Base-by-base conservation (phyloP, 2,888 invertebrate genomes). In the Anthophora plumipes region DNA sequence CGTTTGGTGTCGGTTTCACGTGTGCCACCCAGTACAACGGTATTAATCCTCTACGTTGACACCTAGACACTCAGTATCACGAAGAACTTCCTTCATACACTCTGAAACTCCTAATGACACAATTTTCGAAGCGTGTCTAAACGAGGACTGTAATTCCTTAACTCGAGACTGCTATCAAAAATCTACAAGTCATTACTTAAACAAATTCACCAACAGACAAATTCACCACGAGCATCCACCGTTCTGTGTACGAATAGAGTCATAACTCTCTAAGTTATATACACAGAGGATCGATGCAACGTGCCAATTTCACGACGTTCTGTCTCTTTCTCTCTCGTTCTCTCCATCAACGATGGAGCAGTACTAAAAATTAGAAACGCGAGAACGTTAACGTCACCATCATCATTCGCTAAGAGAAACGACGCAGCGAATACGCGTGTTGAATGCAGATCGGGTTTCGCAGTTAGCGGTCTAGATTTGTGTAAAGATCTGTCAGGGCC, bases 381-480 rank as follows among this genome's bases (percentile, higher is more conserved):
- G 59, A 50, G 59, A 77, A 67, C 67, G 77, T 80, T 77, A 77
- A 77, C 66, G 71, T 71, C 78, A 50, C 70, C 71, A 41, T 66
- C 54, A 48, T 80, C 79, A 41, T 71, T 67, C 71, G 31, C 48
- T 17, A 22, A 55, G 67, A 79, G 66, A 80, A 74, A 74, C 79
- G 69, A 60, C 69, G 52, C 67, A n/a, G 50, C 50, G 41, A n/a
- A 54, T 66, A 61, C 50, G 25, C 69, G 68, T n/a, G 70, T 43
- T 61, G 66, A 77, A 72, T 25, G 50, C 52, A 54, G 69, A 73
- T 81, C 79, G 60, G 64, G 70, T 81, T 81, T 81, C 79, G 55
- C 80, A 74, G 79, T 79, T 66, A 79, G 54, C 74, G 80, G 69
- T 70, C 79, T 66, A 79, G 81, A 81, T 81, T 79, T 55, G 64